These are phyloP conservation scores for Melanotaenia duboulayi DNA, from an alignment of 2,113 vertebrate genomes.

Conservation along the genomic window DNA sequence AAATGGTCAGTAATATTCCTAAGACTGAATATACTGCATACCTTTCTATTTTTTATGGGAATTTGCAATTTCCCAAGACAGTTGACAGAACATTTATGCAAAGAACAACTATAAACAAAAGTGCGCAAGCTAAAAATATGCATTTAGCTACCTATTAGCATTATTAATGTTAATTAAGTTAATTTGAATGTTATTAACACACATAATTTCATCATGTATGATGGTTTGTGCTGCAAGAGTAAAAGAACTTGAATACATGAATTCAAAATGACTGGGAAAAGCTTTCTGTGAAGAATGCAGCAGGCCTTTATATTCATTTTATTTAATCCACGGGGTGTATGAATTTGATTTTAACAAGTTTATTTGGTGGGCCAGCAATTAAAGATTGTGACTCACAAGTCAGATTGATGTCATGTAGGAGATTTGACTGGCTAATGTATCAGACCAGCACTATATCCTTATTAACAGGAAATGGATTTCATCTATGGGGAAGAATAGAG, in stretches of 20 bases:
- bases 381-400: slow-evolving; percentile 48
- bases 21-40: background rate
- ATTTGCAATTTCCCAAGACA: no score
- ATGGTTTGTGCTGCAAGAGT: background rate
- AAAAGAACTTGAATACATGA: background rate
- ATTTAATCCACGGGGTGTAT: background rate
- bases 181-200: background rate
- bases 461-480: slow-evolving; percentile 74
- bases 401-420: slow-evolving; percentile 37
- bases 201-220: no score
- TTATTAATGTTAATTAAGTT: no score
- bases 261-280: background rate
- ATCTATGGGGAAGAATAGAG: slow-evolving; percentile 46
- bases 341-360: slow-evolving; percentile 23
- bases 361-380: slow-evolving; percentile 24
- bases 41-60: no score
- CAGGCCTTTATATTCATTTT: background rate
- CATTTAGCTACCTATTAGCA: background rate
- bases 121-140: background rate
- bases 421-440: slow-evolving; percentile 65
- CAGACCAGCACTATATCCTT: slow-evolving; percentile 54
- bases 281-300: background rate
- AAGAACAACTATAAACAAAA: background rate
- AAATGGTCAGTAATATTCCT: background rate
- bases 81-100: no score